Evolutionary conservation across 2,113 vertebrate species (phyloP).

Genomic region (Rhinolophus sinicus): DNA sequence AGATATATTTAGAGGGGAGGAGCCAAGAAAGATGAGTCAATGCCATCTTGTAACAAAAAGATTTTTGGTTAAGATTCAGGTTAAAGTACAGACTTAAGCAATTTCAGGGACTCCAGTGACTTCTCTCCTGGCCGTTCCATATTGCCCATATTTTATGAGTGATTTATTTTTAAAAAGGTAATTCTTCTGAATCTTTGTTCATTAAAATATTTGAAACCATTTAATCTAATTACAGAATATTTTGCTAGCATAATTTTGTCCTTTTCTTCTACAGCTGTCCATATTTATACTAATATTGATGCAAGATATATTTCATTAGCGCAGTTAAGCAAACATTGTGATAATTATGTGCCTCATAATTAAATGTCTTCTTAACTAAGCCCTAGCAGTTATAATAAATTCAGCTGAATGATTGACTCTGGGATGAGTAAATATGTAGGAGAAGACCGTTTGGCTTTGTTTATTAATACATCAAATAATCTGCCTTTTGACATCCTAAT

Average conservation of each 20-base stretch:
- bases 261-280: neutral
- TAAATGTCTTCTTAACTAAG: constrained; percentile 50
- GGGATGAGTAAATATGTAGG: neutral
- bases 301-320: neutral
- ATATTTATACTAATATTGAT: constrained; percentile 24
- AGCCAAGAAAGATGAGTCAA: neutral
- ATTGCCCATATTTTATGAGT: neutral
- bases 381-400: neutral
- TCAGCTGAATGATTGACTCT: neutral
- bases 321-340: neutral
- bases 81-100: fast-evolving
- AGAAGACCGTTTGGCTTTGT: neutral
- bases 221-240: constrained; percentile 1
- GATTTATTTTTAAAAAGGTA: neutral
- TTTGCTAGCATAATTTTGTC: constrained; percentile 25
- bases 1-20: neutral
- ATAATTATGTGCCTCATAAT: constrained; percentile 10
- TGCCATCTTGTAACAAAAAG: neutral
- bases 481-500: neutral
- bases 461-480: constrained; percentile 50
- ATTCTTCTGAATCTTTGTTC: neutral
- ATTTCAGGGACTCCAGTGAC: too few species aligned
- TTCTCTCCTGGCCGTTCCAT: neutral
- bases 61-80: neutral
- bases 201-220: constrained; percentile 9